phyloP scores from a whole-genome alignment of 2,113 vertebrate genomes.

The Galemys pyrenaicus region DNA sequence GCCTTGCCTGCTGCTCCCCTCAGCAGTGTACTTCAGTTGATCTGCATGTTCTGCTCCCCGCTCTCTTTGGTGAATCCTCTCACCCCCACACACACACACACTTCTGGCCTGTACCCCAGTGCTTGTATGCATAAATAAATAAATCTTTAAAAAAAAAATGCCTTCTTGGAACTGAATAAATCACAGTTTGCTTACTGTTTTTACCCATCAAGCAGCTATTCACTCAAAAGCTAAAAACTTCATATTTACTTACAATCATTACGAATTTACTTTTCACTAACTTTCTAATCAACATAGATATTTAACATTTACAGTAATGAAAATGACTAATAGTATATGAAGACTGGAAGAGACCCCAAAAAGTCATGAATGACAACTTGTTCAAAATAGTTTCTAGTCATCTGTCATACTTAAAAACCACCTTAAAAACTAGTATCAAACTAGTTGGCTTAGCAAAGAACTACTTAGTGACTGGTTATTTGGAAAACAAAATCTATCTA shows the following conservation, averaged over 20 bases:
- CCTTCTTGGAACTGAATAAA: not conserved
- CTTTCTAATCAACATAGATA: constrained; percentile 21
- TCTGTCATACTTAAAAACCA: constrained; percentile 1
- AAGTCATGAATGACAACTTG: constrained; percentile 3
- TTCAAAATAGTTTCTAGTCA: not conserved
- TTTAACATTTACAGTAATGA: constrained; percentile 12
- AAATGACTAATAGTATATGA: constrained; percentile 2
- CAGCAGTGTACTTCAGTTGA: too few relatives aligned
- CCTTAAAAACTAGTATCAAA: constrained; percentile 26
- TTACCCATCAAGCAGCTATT: constrained; percentile 18
- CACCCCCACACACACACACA: too few relatives aligned
- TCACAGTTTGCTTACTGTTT: not conserved
- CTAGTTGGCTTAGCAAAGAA: not conserved
- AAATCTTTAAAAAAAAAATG: not conserved
- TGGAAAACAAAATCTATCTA: constrained; percentile 29
- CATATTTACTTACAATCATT: constrained; percentile 30
- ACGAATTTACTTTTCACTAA: not conserved
- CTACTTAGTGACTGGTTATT: not conserved
- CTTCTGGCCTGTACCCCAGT: too few relatives aligned
- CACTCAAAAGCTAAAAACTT: not conserved
- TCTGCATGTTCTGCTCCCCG: too few relatives aligned
- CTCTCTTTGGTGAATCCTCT: too few relatives aligned
- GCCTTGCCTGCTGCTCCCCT: too few relatives aligned
- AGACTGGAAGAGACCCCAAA: not conserved
- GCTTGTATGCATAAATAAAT: too few relatives aligned